A percentile compares a stretch with the other conserved stretches of the same genome.
phyloP scores from a whole-genome alignment of 2,113 vertebrate genomes.

The Zosterops japonicus region DNA sequence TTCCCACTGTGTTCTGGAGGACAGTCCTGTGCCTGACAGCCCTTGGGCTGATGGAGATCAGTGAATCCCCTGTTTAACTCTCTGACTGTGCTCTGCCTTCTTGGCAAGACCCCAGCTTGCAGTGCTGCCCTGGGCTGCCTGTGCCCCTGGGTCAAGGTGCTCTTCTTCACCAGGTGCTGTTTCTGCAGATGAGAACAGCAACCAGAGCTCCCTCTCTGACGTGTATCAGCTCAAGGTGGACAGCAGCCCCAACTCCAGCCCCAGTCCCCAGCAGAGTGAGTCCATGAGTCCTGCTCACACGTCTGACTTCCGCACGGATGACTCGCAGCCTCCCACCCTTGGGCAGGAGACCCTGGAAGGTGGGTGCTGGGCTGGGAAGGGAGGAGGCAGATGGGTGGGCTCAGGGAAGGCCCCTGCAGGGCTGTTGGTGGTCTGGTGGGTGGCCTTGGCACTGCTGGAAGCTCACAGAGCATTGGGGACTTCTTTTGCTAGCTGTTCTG shows the following conservation, averaged over 20 bases:
- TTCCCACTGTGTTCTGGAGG: fast-evolving
- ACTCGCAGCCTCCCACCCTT: constrained; percentile 93
- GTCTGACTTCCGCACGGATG: constrained; percentile 86
- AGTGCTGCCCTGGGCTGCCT: background rate
- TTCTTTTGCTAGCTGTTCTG: background rate
- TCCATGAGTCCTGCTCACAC: constrained; percentile 87
- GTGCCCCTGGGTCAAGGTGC: background rate
- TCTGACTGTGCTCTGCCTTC: background rate
- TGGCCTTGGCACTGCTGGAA: background rate
- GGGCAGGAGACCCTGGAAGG: constrained; percentile 94
- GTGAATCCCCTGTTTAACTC: background rate
- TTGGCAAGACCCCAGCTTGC: background rate
- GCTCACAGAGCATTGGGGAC: background rate
- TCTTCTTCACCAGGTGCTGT: constrained; percentile 55
- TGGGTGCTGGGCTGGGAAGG: constrained; percentile 45
- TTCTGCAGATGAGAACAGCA: constrained; percentile 94
- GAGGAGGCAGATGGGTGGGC: background rate
- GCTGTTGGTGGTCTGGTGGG: fast-evolving
- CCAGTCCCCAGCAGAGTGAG: constrained; percentile 92
- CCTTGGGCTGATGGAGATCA: fast-evolving
- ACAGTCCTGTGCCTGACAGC: background rate
- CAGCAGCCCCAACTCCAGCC: constrained; percentile 90
- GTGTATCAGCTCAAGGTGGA: constrained; percentile 93
- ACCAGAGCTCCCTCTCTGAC: constrained; percentile 95
- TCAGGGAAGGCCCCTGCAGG: background rate